A percentile compares a stretch with the other conserved stretches of the same genome.
These are phyloP conservation scores for Myodes glareolus DNA, from an alignment of 2,113 vertebrate genomes.

Conservation along the genomic window DNA sequence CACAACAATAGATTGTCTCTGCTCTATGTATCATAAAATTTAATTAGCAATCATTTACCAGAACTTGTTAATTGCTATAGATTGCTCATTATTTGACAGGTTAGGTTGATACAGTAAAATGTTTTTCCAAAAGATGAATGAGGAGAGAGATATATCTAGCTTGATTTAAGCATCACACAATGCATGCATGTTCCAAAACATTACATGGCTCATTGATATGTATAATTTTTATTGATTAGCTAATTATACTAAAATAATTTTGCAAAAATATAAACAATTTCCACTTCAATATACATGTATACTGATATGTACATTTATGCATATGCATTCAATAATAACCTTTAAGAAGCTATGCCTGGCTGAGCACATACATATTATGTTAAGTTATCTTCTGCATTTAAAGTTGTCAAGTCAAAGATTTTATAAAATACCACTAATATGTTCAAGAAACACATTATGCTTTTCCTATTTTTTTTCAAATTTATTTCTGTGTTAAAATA, in stretches of 20 bases:
- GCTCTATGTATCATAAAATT: constrained; percentile 56
- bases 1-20: constrained; percentile 56
- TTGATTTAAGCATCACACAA: not conserved
- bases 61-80: constrained; percentile 76
- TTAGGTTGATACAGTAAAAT: not conserved
- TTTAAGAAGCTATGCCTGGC: not conserved
- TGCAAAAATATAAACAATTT: not conserved
- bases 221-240: not conserved
- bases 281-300: not conserved
- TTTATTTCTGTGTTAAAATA: constrained; percentile 63
- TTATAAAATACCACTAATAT: not conserved
- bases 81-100: constrained; percentile 63
- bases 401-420: not conserved
- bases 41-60: constrained; percentile 73
- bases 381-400: not conserved
- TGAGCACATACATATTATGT: not conserved
- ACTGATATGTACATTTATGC: not conserved
- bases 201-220: not conserved
- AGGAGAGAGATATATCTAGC: not conserved
- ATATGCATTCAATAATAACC: not conserved
- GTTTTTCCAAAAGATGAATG: not conserved
- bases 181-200: not conserved
- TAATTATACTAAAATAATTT: not conserved
- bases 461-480: not conserved
- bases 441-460: not conserved